These are phyloP conservation scores for Brevimyrus niger DNA, from an alignment of 2,113 vertebrate species.

Conservation along the genomic window DNA sequence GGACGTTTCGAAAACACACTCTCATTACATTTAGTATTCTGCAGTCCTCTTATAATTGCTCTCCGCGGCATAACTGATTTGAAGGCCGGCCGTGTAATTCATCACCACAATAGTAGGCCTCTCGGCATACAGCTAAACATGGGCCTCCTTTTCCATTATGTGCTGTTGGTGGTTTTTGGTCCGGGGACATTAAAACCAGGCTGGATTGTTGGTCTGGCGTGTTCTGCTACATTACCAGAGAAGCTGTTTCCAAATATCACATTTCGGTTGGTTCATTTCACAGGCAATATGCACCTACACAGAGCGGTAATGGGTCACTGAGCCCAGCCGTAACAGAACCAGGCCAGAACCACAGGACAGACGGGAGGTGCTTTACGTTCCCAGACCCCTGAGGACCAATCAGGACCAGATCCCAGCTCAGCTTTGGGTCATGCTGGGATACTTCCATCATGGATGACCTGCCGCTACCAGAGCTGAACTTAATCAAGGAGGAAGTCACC, in stretches of 20 bases:
- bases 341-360: neutral
- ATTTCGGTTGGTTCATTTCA: neutral
- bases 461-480: neutral
- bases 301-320: neutral
- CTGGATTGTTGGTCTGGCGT: neutral
- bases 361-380: neutral
- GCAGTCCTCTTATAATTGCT: neutral
- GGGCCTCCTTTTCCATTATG: neutral
- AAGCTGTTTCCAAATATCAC: neutral
- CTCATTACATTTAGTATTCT: neutral
- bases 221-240: neutral
- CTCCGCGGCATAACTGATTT: neutral
- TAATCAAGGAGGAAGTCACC: neutral
- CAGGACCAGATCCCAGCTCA: neutral
- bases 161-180: neutral
- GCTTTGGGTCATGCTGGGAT: neutral
- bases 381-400: neutral
- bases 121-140: neutral
- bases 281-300: neutral
- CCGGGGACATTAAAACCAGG: neutral
- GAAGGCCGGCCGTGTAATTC: neutral
- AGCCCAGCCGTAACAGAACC: neutral
- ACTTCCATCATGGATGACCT: neutral
- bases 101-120: neutral
- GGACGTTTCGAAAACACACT: neutral